These are phyloP conservation scores for Conchocele bisecta DNA, from an alignment of 2,888 invertebrate genomes.

Conservation along the genomic window DNA sequence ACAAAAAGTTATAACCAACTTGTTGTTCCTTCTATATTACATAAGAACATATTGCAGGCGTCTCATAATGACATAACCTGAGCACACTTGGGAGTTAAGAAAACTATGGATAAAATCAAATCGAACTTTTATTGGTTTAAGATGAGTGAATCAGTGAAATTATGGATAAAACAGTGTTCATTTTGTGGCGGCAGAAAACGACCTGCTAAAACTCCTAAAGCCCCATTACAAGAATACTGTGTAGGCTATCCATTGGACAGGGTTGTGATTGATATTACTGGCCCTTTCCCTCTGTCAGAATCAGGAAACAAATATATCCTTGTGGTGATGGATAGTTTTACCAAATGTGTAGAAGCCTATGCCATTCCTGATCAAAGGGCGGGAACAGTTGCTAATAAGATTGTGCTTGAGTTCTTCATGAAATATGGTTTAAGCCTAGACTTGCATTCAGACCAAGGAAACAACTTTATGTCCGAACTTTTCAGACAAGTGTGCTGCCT, in stretches of 20 bases:
- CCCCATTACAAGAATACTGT: slow-evolving; percentile 11
- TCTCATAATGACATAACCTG: neutral
- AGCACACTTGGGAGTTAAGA: slow-evolving; percentile 20
- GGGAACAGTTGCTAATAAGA: slow-evolving; percentile 7
- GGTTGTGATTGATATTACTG: slow-evolving; percentile 46
- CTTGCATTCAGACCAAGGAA: neutral
- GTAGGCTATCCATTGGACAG: slow-evolving; percentile 51
- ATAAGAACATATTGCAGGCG: neutral
- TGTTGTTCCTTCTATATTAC: neutral
- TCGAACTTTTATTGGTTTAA: slow-evolving; percentile 18
- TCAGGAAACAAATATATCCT: slow-evolving; percentile 44
- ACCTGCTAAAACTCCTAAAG: slow-evolving; percentile 9
- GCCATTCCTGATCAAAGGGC: slow-evolving; percentile 38
- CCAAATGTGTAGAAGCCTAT: slow-evolving; percentile 32
- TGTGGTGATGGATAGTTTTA: slow-evolving; percentile 14
- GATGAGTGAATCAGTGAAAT: slow-evolving; percentile 4
- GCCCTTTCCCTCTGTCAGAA: slow-evolving; percentile 37
- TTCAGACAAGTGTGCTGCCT: slow-evolving; percentile 23
- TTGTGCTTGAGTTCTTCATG: slow-evolving; percentile 12
- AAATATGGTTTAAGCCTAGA: slow-evolving; percentile 13
- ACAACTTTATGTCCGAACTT: neutral
- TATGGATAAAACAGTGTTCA: slow-evolving; percentile 12
- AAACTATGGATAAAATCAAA: slow-evolving; percentile 12
- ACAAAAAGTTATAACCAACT: neutral
- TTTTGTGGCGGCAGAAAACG: slow-evolving; percentile 20